A percentile compares a stretch with the other conserved stretches of the same genome.
Evolutionary conservation across 1,140 invertebrate genomes (phyloP).

Genomic region (Halesus radiatus): DNA sequence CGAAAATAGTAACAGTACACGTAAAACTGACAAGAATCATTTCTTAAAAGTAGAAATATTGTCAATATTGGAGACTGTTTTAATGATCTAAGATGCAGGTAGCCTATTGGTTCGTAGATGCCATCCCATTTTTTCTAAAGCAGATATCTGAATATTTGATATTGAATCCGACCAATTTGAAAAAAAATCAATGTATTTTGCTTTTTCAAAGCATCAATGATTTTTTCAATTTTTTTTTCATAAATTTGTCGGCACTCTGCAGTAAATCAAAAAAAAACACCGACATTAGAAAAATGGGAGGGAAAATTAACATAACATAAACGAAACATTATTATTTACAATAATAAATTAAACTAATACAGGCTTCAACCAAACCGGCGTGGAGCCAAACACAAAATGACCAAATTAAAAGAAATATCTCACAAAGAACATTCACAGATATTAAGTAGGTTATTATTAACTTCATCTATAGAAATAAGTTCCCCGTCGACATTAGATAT

Average conservation of each 20-base stretch:
- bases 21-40: no score
- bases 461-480: background rate
- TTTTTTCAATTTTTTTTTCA: no score
- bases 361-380: background rate
- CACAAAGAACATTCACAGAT: conserved; percentile 5
- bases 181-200: no score
- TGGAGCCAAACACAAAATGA: conserved; percentile 1
- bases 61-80: no score
- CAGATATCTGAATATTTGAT: background rate
- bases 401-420: conserved; percentile 15
- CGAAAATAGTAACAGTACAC: no score
- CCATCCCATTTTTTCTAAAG: background rate
- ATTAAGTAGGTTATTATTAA: conserved; percentile 13
- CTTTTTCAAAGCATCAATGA: no score
- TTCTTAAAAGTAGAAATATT: no score
- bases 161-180: no score
- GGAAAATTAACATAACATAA: conserved; percentile 25
- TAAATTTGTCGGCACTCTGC: no score
- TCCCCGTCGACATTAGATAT: background rate
- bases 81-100: background rate
- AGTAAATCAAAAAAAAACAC: background rate
- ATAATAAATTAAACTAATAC: conserved; percentile 34
- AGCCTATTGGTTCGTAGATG: background rate
- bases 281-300: conserved; percentile 35
- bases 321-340: conserved; percentile 39